Evolutionary conservation across 2,797 vertebrate genomes (phyloP), one percentile per base, ranked within the genome.

Genomic region (Poeciliopsis gracilis): DNA sequence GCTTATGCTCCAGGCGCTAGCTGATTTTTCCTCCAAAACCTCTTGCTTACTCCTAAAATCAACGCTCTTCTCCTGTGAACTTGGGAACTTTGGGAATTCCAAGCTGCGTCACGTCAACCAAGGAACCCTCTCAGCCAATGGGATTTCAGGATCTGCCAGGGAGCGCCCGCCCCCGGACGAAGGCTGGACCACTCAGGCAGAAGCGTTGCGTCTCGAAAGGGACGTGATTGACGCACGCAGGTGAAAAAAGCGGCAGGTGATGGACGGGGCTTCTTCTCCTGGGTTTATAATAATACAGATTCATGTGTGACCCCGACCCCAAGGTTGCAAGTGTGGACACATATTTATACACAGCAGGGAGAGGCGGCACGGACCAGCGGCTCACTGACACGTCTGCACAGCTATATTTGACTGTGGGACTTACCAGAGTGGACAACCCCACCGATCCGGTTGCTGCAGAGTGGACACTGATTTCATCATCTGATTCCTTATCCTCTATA

Each of bases 61-160:
- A 83, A 77, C 70, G 88, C 53, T 91, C 82, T 88, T 79, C 83
- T 92, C 81, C 82, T 41, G 77, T 91, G 90, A 95, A 95, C 88
- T 95, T 95, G 91, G 90, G 85, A 95, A 96, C 92, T 95, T 95
- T 90, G 91, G 93, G 93, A 95, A 95, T 93, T 95, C 94, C 91
- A 67, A 88, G 81, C 90, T 94, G 91, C 95, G 93, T 94, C 92
- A 94, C 91, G 77, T 87, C 76, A 61, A 81, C 82, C 38, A 73
- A 57, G 70, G 36, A 18, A 41, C 36, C 28, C 66, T 82, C 46
- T 86, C 63, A 41, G 84, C 95, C 94, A 94, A 94, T 94, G 6
- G 87, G 80, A 92, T 89, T 88, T 78, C 74, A 80, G 75, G 4
- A 80, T 15, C 33, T 33, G 73, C 43, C 0, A 0, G 0, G 13